Conservation (phyloP, 2,797 vertebrate species). For the Knipowitschia caucasica region DNA sequence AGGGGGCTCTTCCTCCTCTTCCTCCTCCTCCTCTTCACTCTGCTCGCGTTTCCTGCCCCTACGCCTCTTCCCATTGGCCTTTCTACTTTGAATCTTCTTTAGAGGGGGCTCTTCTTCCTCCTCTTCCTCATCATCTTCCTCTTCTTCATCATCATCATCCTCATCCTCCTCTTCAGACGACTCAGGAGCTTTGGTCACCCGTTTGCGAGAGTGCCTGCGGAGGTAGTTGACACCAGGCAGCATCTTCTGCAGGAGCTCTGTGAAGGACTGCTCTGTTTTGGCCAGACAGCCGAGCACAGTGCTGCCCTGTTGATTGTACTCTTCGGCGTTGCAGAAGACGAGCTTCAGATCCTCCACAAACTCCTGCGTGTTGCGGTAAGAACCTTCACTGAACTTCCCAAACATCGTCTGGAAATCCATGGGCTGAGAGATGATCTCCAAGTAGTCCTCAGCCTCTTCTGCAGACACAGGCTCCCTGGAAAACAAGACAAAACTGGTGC, state of each 20-base stretch:
- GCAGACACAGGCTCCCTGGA: constrained; percentile 90
- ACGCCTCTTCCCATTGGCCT: constrained; percentile 39
- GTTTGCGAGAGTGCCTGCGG: constrained; percentile 75
- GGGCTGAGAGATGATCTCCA: constrained; percentile 86
- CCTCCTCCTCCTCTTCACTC: constrained; percentile 48
- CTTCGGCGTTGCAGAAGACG: constrained; percentile 92
- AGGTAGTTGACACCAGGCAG: constrained; percentile 87
- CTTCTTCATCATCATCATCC: constrained; percentile 41
- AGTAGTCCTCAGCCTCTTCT: constrained; percentile 91
- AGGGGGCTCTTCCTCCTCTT: constrained; percentile 41
- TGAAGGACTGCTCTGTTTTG: constrained; percentile 90
- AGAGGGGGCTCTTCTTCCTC: constrained; percentile 68
- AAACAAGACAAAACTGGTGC: not conserved
- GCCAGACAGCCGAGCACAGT: constrained; percentile 85
- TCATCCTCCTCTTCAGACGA: constrained; percentile 55
- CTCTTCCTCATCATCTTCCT: constrained; percentile 2
- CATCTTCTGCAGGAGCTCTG: constrained; percentile 88
- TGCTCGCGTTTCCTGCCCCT: constrained; percentile 29
- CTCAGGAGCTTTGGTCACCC: constrained; percentile 41
- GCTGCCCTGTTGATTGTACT: constrained; percentile 91
- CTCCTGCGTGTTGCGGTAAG: constrained; percentile 85
- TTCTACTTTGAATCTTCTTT: no score
- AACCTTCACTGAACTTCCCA: constrained; percentile 83
- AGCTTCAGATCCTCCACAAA: constrained; percentile 91
- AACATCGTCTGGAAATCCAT: constrained; percentile 98